phyloP scores from a whole-genome alignment of 2,888 invertebrate species.

The Allygus modestus region DNA sequence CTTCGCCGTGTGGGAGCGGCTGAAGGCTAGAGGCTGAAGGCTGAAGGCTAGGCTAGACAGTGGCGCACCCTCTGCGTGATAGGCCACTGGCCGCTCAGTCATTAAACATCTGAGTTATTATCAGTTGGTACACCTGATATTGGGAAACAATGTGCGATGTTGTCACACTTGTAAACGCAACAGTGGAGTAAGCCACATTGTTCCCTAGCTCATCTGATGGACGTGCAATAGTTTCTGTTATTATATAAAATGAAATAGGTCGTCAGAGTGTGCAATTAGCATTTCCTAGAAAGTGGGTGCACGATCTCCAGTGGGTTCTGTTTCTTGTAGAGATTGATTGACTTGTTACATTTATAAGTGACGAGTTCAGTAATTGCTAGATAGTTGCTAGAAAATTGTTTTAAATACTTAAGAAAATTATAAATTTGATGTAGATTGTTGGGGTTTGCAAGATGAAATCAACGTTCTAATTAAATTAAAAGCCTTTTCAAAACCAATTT shows the following conservation, averaged over 20 bases:
- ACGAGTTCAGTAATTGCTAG: too few species aligned
- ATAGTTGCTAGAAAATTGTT: too few species aligned
- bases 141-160: constrained; percentile 52
- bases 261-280: neutral
- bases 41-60: constrained; percentile 16
- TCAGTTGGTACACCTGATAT: constrained; percentile 59
- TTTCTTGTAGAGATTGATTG: too few species aligned
- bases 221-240: constrained; percentile 7
- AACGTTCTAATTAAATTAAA: too few species aligned
- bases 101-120: constrained; percentile 56
- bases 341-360: too few species aligned
- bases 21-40: constrained; percentile 7
- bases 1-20: constrained; percentile 22
- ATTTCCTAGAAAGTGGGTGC: too few species aligned
- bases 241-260: neutral
- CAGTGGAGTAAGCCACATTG: constrained; percentile 36
- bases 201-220: constrained; percentile 45
- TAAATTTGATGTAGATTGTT: too few species aligned
- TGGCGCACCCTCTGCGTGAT: constrained; percentile 50
- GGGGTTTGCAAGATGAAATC: too few species aligned
- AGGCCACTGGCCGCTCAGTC: constrained; percentile 48
- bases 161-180: constrained; percentile 49
- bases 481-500: too few species aligned
- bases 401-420: too few species aligned
- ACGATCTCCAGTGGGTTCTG: too few species aligned